These are phyloP conservation scores for Eurypyga helias DNA, from an alignment of 2,113 vertebrate species.

Conservation along the genomic window DNA sequence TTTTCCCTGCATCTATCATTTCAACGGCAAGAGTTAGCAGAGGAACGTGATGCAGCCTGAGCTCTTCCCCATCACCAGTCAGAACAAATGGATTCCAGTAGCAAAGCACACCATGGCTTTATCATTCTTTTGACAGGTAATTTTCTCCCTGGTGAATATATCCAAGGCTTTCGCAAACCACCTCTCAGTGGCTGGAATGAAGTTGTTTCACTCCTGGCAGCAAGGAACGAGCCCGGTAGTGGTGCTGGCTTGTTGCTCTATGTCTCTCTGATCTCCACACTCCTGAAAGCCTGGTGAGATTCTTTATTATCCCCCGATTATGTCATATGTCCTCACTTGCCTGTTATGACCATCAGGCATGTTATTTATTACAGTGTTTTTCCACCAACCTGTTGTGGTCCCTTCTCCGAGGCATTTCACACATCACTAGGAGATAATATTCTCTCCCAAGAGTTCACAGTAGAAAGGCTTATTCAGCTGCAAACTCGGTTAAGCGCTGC, in stretches of 20 bases:
- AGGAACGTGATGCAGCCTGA: neutral
- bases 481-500: neutral
- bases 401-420: neutral
- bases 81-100: conserved; percentile 59
- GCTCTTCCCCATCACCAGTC: conserved; percentile 33
- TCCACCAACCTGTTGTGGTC: neutral
- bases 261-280: neutral
- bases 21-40: neutral
- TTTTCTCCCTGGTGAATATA: conserved; percentile 39
- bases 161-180: neutral
- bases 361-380: conserved; percentile 10
- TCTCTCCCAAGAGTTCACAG: neutral
- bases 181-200: conserved; percentile 17
- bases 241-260: neutral
- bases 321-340: neutral
- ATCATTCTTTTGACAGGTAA: conserved; percentile 70
- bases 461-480: neutral
- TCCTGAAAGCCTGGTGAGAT: neutral
- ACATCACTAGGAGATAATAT: neutral
- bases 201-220: conserved; percentile 46
- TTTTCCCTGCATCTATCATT: neutral
- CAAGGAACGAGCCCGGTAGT: neutral
- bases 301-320: conserved; percentile 37
- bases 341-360: neutral
- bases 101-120: conserved; percentile 6